Conservation (phyloP, 2,113 vertebrate genomes). For the Pelodiscus sinensis region DNA sequence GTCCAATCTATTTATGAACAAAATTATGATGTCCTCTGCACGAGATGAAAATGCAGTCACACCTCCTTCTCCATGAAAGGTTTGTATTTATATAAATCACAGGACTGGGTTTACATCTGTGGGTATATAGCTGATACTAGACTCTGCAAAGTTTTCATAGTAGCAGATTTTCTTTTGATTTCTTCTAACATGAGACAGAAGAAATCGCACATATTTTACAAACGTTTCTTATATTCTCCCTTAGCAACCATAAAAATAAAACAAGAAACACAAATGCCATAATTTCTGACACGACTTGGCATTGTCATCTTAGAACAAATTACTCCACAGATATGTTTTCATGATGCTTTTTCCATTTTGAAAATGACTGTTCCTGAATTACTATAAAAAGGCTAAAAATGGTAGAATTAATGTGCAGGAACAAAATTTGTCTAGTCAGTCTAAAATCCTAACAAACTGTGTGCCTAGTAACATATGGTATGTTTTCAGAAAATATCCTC, state of each 20-base stretch:
- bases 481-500: not conserved
- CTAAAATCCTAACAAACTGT: not conserved
- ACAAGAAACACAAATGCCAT: not conserved
- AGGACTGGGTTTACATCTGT: not conserved
- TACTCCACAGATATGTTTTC: not conserved
- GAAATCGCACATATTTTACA: not conserved
- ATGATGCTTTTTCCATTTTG: not conserved
- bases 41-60: slow-evolving; percentile 14
- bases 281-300: not conserved
- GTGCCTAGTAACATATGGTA: not conserved
- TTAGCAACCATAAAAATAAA: slow-evolving; percentile 1
- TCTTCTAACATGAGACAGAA: not conserved
- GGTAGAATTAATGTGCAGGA: not conserved
- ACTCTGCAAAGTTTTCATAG: not conserved
- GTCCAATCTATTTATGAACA: not conserved
- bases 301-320: not conserved
- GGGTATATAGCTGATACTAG: not conserved
- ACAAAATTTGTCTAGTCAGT: not conserved
- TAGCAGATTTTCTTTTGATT: not conserved
- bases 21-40: not conserved
- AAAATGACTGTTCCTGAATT: not conserved
- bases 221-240: not conserved
- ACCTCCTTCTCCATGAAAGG: not conserved
- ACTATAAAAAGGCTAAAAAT: not conserved
- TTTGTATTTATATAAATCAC: not conserved